Conservation (phyloP, 2,113 vertebrate species). For the Accipiter virgatus region DNA sequence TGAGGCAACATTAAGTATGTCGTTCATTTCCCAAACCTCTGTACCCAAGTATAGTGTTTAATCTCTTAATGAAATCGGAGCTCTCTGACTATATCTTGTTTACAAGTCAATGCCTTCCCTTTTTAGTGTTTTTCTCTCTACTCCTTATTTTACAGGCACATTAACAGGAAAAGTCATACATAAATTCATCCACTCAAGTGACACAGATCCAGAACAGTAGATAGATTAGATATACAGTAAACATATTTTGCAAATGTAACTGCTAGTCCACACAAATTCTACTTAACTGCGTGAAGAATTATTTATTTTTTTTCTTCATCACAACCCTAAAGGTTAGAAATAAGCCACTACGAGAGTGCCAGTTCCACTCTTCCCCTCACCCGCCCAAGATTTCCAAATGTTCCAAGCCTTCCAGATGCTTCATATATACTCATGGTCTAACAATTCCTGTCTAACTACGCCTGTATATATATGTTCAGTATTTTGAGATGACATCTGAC, state of each 20-base stretch:
- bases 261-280: not conserved
- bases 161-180: not conserved
- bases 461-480: not conserved
- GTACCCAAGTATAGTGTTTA: not conserved
- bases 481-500: not conserved
- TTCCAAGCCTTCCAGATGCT: not conserved
- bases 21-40: not conserved
- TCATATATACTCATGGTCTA: not conserved
- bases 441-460: not conserved
- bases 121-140: not conserved
- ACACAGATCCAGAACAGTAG: not conserved
- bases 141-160: not conserved
- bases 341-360: not conserved
- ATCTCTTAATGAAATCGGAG: not conserved
- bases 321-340: not conserved
- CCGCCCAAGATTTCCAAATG: not conserved
- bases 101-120: not conserved
- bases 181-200: not conserved
- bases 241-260: not conserved
- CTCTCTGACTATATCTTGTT: not conserved
- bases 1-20: not conserved
- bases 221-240: not conserved
- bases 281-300: not conserved
- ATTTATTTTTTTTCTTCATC: not conserved
- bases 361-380: not conserved